A percentile compares a stretch with the other conserved stretches of the same genome.
phyloP scores from a whole-genome alignment of 2,797 vertebrate genomes.

The Rhodeus uyekii region DNA sequence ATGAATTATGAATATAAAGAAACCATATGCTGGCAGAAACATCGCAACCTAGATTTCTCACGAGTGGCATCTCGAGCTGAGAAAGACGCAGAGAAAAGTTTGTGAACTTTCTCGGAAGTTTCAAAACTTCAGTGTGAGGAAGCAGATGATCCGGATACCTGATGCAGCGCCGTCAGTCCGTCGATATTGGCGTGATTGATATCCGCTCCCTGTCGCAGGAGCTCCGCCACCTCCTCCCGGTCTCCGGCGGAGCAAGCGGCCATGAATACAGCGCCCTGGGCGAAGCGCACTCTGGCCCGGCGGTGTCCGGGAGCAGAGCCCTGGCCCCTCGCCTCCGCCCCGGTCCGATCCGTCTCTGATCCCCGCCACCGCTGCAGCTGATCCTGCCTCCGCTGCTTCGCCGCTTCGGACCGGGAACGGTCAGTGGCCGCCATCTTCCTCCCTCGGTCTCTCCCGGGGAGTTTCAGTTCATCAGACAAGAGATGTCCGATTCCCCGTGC shows the following conservation, averaged over 20 bases:
- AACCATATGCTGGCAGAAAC: too few species aligned
- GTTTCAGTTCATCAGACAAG: conserved; percentile 70
- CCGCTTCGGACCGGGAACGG: conserved; percentile 86
- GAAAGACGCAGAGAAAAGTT: conserved; percentile 15
- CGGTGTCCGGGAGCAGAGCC: conserved; percentile 62
- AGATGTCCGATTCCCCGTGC: conserved; percentile 32
- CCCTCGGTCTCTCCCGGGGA: conserved; percentile 67
- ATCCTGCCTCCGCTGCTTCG: conserved; percentile 83
- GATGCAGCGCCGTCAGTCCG: conserved; percentile 84
- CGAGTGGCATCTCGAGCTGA: neutral
- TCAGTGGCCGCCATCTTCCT: conserved; percentile 86
- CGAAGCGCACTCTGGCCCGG: conserved; percentile 79
- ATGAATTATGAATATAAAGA: neutral
- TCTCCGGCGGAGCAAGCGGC: conserved; percentile 86
- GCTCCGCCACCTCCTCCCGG: conserved; percentile 81
- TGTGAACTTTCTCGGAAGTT: conserved; percentile 4
- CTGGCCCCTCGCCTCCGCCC: conserved; percentile 60
- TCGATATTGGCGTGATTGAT: conserved; percentile 87
- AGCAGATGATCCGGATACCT: conserved; percentile 66
- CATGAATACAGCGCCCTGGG: conserved; percentile 87
- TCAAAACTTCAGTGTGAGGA: neutral
- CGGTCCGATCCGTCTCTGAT: conserved; percentile 80
- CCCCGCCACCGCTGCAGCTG: conserved; percentile 83
- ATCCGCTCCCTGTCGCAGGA: conserved; percentile 82
- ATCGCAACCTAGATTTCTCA: neutral